Conservation (phyloP, 2,888 invertebrate species). For the Bimastos eiseni region DNA sequence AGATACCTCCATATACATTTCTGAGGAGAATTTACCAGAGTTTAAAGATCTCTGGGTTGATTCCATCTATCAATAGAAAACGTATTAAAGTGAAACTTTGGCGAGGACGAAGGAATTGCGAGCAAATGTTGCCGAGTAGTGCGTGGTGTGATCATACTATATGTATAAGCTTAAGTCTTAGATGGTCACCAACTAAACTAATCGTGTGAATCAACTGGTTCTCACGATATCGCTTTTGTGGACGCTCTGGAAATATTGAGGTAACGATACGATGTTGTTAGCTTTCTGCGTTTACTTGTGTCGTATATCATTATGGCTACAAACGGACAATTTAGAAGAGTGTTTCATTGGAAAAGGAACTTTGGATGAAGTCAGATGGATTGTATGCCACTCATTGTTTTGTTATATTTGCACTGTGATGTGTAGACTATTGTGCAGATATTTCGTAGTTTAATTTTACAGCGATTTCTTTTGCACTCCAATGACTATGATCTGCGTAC, state of each 20-base stretch:
- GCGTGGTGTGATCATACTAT: not conserved
- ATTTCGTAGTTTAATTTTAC: not conserved
- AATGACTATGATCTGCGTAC: not conserved
- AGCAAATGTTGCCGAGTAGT: too few relatives aligned
- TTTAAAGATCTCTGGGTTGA: too few relatives aligned
- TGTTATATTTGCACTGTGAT: not conserved
- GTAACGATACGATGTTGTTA: too few relatives aligned
- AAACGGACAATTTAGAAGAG: not conserved
- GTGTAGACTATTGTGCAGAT: not conserved
- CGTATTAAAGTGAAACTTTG: too few relatives aligned
- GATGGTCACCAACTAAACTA: not conserved
- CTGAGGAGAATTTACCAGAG: too few relatives aligned
- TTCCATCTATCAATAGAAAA: too few relatives aligned
- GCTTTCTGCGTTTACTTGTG: not conserved
- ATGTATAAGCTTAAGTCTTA: too few relatives aligned
- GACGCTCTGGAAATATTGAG: too few relatives aligned
- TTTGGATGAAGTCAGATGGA: not conserved
- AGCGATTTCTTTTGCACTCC: not conserved
- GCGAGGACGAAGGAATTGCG: too few relatives aligned
- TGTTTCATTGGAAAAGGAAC: not conserved
- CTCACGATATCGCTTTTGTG: too few relatives aligned
- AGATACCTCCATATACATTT: too few relatives aligned
- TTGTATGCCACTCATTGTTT: not conserved
- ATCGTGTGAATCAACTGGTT: too few relatives aligned
- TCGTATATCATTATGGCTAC: not conserved